Evolutionary conservation across 23 tunicate species (phyloP).

Genomic region (Phallusia fumigata): DNA sequence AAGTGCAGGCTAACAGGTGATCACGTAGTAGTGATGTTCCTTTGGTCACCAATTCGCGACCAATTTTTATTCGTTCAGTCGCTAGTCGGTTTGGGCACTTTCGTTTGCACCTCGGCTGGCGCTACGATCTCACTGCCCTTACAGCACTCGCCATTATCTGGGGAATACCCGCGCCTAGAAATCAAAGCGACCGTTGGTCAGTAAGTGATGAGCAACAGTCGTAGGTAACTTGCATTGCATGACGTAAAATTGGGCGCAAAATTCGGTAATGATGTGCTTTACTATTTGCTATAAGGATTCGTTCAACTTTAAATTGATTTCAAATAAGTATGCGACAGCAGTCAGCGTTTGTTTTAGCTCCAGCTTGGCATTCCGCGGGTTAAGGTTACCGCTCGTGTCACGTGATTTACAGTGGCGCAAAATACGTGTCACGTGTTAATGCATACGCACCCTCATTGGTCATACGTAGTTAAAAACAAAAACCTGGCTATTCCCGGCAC

Average conservation of each 20-base stretch:
- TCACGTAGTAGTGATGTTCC: neutral
- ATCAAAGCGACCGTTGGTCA: constrained; percentile 4
- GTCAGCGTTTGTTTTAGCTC: neutral
- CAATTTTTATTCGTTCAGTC: neutral
- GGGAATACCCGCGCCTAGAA: constrained; percentile 14
- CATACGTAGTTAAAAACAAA: neutral
- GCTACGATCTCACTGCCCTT: neutral
- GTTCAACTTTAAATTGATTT: neutral
- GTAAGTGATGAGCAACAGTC: neutral
- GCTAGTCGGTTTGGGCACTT: neutral
- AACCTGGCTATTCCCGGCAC: neutral
- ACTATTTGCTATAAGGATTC: neutral
- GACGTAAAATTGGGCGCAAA: neutral
- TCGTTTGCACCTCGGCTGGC: neutral
- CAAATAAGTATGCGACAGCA: too few relatives aligned
- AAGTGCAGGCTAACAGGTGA: too few relatives aligned
- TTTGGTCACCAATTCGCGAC: neutral
- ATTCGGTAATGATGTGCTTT: neutral
- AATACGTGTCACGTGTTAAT: neutral
- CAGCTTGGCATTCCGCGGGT: neutral
- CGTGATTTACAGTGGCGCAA: neutral
- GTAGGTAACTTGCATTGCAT: neutral
- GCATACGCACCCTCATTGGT: neutral
- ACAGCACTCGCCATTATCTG: constrained; percentile 3
- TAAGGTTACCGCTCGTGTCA: neutral